Evolutionary conservation across 2,113 vertebrate species (phyloP).

Genomic region (Sphyrna mokarran): DNA sequence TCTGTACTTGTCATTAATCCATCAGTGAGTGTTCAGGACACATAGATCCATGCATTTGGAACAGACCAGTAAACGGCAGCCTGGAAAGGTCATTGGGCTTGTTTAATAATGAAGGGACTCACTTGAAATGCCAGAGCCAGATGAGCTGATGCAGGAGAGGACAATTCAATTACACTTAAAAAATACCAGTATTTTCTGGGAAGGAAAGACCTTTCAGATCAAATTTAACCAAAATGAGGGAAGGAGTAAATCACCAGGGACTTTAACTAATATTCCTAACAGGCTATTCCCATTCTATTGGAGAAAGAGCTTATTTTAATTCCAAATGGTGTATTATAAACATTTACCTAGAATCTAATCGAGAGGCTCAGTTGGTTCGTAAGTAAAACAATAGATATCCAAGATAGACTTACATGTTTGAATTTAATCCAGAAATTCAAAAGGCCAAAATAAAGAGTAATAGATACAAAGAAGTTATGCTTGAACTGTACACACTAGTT

Average conservation of each 20-base stretch:
- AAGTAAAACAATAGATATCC: neutral
- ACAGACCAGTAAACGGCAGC: neutral
- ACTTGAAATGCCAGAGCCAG: slow-evolving; percentile 2
- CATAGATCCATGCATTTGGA: neutral
- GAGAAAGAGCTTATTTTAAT: neutral
- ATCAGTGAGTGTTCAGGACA: neutral
- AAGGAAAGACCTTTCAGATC: neutral
- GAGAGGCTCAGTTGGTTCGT: neutral
- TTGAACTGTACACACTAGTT: too few relatives aligned
- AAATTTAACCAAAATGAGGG: neutral
- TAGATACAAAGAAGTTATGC: too few relatives aligned
- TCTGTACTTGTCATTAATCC: neutral
- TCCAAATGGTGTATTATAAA: neutral
- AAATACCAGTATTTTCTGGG: neutral
- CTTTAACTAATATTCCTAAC: neutral
- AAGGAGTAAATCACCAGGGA: neutral
- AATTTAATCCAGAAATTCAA: too few relatives aligned
- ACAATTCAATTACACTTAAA: neutral
- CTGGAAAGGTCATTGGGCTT: neutral
- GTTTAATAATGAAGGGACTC: neutral
- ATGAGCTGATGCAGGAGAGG: neutral
- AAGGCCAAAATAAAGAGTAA: too few relatives aligned
- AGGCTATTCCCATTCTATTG: neutral
- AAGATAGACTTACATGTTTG: too few relatives aligned
- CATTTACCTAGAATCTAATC: neutral